phyloP scores from a whole-genome alignment of 2,113 vertebrate genomes.

The Pterocles burchelli region DNA sequence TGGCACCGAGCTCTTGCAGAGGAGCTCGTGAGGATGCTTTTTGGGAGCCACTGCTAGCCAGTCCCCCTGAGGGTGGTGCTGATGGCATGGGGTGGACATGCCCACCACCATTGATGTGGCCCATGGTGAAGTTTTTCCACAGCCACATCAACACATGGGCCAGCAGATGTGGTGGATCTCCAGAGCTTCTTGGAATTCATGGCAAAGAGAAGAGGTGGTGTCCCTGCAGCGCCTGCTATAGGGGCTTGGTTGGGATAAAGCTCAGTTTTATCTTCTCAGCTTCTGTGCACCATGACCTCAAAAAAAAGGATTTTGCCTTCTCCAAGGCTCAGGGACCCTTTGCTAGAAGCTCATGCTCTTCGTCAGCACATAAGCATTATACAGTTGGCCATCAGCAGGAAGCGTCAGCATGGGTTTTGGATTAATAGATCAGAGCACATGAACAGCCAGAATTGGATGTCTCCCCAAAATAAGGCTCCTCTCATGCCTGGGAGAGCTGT shows the following conservation, averaged over 20 bases:
- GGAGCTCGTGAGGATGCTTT: not conserved
- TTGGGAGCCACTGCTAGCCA: not conserved
- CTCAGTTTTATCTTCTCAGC: not conserved
- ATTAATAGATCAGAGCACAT: fast-evolving
- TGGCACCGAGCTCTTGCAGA: not conserved
- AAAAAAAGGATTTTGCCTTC: not conserved
- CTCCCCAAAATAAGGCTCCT: not conserved
- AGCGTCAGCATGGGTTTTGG: not conserved
- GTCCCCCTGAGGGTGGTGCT: not conserved
- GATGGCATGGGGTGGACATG: not conserved
- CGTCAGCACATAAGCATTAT: not conserved
- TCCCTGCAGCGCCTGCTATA: not conserved
- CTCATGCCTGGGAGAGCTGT: not conserved
- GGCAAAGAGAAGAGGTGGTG: not conserved
- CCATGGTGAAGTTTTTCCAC: not conserved
- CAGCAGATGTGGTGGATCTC: not conserved
- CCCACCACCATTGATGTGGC: not conserved
- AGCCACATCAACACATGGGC: not conserved
- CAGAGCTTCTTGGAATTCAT: not conserved
- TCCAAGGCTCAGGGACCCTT: not conserved
- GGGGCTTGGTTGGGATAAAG: not conserved
- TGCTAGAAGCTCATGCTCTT: not conserved
- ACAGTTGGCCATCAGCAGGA: not conserved
- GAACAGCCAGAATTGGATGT: not conserved
- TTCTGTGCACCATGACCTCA: not conserved